These are phyloP conservation scores for Acanthosepion pharaonis DNA, from an alignment of 2,888 invertebrate genomes.

Conservation along the genomic window DNA sequence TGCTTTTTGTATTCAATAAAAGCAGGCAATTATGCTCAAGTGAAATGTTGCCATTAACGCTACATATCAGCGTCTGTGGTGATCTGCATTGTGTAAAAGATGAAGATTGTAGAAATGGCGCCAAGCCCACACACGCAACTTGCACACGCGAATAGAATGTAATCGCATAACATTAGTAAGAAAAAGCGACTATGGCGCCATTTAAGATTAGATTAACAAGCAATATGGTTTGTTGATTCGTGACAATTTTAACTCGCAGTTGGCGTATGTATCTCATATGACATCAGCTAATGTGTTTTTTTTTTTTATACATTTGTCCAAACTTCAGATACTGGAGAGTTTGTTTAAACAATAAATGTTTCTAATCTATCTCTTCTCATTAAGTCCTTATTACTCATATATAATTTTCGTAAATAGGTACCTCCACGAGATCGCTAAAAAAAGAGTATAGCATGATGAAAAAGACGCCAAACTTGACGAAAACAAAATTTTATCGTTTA, in stretches of 20 bases:
- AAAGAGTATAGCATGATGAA: too few relatives aligned
- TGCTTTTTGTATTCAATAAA: not conserved
- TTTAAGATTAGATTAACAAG: constrained; percentile 8
- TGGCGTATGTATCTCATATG: not conserved
- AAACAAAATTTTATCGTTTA: too few relatives aligned
- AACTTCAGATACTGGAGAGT: not conserved
- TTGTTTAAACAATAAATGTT: not conserved
- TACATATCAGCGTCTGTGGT: not conserved
- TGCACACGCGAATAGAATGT: not conserved
- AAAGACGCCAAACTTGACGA: too few relatives aligned
- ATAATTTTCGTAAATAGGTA: too few relatives aligned
- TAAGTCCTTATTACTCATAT: too few relatives aligned
- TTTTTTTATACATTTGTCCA: not conserved
- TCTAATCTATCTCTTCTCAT: too few relatives aligned
- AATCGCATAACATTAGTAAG: not conserved
- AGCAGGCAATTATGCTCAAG: not conserved
- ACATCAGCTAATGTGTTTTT: not conserved
- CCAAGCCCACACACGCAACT: not conserved
- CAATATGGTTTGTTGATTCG: not conserved
- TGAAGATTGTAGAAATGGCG: not conserved
- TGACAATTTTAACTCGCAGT: not conserved
- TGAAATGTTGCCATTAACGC: not conserved
- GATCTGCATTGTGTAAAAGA: constrained; percentile 20
- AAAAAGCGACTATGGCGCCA: not conserved
- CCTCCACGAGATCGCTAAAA: too few relatives aligned